phyloP scores from a whole-genome alignment of 2,113 vertebrate genomes.

The Nestor notabilis region DNA sequence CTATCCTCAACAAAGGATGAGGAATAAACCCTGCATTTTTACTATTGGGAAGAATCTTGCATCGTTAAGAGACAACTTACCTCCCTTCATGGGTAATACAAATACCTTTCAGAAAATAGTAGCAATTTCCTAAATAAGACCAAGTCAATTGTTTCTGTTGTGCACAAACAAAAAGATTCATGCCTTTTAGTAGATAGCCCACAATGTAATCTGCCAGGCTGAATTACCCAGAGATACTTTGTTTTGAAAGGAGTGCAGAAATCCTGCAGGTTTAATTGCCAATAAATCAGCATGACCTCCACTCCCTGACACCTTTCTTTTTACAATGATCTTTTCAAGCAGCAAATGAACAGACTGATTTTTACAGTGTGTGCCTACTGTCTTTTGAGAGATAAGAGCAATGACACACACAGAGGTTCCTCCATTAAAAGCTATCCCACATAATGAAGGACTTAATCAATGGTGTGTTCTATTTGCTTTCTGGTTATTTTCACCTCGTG shows the following conservation, averaged over 20 bases:
- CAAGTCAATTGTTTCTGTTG: constrained; percentile 69
- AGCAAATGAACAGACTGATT: constrained; percentile 94
- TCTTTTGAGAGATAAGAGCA: constrained; percentile 85
- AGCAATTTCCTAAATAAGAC: constrained; percentile 66
- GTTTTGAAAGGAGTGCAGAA: constrained; percentile 82
- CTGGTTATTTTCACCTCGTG: constrained; percentile 72
- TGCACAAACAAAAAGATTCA: constrained; percentile 62
- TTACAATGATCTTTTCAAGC: constrained; percentile 91
- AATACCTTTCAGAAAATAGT: constrained; percentile 54
- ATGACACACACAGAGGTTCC: constrained; percentile 76
- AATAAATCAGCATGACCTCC: constrained; percentile 95
- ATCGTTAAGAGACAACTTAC: constrained; percentile 35
- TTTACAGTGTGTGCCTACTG: constrained; percentile 84
- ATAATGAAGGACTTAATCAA: constrained; percentile 92
- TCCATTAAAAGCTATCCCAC: constrained; percentile 80
- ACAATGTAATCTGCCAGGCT: constrained; percentile 59
- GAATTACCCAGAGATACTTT: constrained; percentile 72
- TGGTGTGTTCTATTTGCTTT: constrained; percentile 85
- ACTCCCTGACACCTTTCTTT: constrained; percentile 76
- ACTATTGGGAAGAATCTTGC: constrained; percentile 18
- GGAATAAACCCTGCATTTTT: background rate
- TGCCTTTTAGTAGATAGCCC: constrained; percentile 52
- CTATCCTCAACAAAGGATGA: background rate
- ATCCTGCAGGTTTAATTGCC: constrained; percentile 94
- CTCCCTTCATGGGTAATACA: constrained; percentile 10